phyloP scores from a whole-genome alignment of 1,140 invertebrate genomes.

The Drosophila nebulosa region DNA sequence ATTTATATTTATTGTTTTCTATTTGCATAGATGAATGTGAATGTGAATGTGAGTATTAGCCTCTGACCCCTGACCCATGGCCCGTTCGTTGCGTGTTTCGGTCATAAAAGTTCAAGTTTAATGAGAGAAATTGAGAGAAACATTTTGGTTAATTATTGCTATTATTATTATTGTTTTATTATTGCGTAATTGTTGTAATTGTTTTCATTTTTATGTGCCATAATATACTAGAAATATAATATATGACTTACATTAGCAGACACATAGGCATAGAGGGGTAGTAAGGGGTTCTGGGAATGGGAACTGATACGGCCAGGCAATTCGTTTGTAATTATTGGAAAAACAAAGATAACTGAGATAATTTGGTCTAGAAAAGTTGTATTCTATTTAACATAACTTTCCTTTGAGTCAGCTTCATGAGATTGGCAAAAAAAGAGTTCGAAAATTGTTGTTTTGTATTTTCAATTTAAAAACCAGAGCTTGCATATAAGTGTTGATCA shows the following conservation, averaged over 20 bases:
- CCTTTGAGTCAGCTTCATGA: too few relatives aligned
- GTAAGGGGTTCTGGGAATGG: neutral
- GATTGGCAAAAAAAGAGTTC: too few relatives aligned
- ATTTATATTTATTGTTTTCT: conserved; percentile 56
- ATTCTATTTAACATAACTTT: too few relatives aligned
- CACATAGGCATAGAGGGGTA: neutral
- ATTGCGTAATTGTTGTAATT: conserved; percentile 44
- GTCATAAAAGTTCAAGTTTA: conserved; percentile 57
- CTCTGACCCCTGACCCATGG: too few relatives aligned
- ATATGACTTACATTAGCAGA: conserved; percentile 28
- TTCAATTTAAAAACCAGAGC: too few relatives aligned
- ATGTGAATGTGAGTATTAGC: neutral
- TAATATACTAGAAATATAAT: conserved; percentile 4
- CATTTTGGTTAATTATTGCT: conserved; percentile 54
- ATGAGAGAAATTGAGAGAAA: conserved; percentile 43
- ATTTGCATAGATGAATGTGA: conserved; percentile 6
- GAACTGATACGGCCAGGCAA: too few relatives aligned
- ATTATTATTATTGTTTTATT: conserved; percentile 52
- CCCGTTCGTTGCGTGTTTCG: conserved; percentile 52
- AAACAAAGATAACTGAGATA: too few relatives aligned
- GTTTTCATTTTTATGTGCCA: conserved; percentile 1
- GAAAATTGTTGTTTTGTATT: too few relatives aligned
- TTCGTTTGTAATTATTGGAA: too few relatives aligned
- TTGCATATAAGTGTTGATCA: too few relatives aligned
- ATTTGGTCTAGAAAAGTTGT: too few relatives aligned